A percentile compares a stretch with the other conserved stretches of the same genome.
phyloP scores from a whole-genome alignment of 2,888 invertebrate genomes.

The Isoperla grammatica region DNA sequence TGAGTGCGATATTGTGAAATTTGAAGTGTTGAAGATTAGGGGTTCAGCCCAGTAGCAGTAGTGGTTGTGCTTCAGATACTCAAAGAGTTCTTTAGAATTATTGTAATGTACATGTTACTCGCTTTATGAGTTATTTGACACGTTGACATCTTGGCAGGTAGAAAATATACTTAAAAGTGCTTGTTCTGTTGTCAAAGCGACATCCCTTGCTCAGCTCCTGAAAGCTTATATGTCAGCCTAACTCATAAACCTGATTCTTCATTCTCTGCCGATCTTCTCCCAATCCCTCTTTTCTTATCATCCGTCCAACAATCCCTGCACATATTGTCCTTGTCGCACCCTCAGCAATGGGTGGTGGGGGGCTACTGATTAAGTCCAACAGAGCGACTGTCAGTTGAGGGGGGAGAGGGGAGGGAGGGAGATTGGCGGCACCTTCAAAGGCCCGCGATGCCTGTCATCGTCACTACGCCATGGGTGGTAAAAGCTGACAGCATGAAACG shows the following conservation, averaged over 20 bases:
- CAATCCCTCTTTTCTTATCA: conserved; percentile 15
- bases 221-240: conserved; percentile 5
- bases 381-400: conserved; percentile 23
- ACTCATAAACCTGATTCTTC: conserved; percentile 10
- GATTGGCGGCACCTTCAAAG: conserved; percentile 44
- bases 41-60: too few species aligned
- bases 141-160: conserved; percentile 3
- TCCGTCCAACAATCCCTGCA: conserved; percentile 29
- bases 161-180: conserved; percentile 9
- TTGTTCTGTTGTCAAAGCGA: conserved; percentile 16
- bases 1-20: too few species aligned
- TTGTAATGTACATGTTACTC: too few species aligned
- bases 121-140: conserved; percentile 11
- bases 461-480: conserved; percentile 50
- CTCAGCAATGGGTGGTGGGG: conserved; percentile 35
- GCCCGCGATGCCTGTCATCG: conserved; percentile 45
- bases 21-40: too few species aligned
- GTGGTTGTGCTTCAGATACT: too few species aligned
- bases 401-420: conserved; percentile 34
- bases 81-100: too few species aligned
- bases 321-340: conserved; percentile 40
- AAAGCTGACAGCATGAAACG: conserved; percentile 45
- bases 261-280: not conserved
- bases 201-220: not conserved
- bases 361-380: conserved; percentile 43